Evolutionary conservation across 2,888 invertebrate genomes (phyloP).

Genomic region (Cantharis rustica): DNA sequence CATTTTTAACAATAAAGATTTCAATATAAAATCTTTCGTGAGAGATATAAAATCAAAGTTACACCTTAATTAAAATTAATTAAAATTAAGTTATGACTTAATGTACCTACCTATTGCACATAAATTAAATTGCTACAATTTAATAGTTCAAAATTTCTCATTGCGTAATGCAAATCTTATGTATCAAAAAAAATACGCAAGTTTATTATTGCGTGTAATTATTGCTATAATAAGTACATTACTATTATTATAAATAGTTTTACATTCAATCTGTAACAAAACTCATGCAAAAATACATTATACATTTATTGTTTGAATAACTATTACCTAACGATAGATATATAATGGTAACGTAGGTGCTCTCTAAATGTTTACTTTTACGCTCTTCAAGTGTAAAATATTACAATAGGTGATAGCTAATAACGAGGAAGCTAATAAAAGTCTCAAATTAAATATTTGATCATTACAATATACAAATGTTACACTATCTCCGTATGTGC

Average conservation of each 20-base stretch:
- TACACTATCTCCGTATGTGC: background rate
- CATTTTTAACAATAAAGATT: background rate
- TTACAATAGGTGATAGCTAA: background rate
- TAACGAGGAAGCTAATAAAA: background rate
- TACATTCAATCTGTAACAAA: background rate
- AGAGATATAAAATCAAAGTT: background rate
- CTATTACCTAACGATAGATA: background rate
- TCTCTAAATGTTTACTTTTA: background rate
- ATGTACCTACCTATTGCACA: background rate
- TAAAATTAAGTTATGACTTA: background rate
- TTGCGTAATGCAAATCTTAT: background rate
- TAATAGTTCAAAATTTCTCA: background rate
- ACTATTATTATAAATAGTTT: background rate
- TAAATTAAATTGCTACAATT: background rate
- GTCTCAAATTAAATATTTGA: slow-evolving; percentile 9
- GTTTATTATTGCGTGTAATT: background rate
- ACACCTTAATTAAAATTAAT: background rate
- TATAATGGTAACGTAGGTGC: background rate
- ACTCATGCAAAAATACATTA: background rate
- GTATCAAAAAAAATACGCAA: background rate
- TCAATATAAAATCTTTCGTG: background rate
- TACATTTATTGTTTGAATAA: background rate
- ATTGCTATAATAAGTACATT: background rate
- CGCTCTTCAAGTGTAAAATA: background rate
- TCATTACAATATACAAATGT: slow-evolving; percentile 7